Base-by-base conservation (phyloP, 2,888 invertebrate species). In the Cloeon dipterum region DNA sequence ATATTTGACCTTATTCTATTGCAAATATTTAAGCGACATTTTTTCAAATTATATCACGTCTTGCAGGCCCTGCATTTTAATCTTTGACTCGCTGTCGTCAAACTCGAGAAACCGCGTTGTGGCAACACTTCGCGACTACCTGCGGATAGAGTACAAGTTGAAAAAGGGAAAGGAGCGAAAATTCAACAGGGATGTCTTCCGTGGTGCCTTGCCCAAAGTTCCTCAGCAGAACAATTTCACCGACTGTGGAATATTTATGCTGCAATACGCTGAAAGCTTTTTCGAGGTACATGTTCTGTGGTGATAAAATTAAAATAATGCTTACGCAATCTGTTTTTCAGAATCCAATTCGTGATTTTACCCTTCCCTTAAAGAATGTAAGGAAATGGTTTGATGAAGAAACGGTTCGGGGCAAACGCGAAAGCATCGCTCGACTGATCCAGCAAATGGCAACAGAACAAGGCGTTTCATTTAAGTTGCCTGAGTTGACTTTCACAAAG, bases 151-250 rank as follows among this genome's bases (percentile, higher is more conserved):
- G 63, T 74, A 79, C 55, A 70, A 74, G 52, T 69, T 72, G 2
- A 82, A 81, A 62, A 56, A 68, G 39, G 66, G 66, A n/a, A 56
- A 57, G 34, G 68, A 65, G 45, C 70, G 73, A 50, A 55, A 68
- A 35, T 89, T 82, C 53, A 75, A 73, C 44, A 85, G 79, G 53
- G 73, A 77, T 47, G 76, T 74, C 32, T 81, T 93, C 48, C 78
- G 78, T 50, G 91, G 89, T 4, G 72, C 74, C 44, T 74, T 74
- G 49, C 85, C 86, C 1, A 82, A 81, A 61, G 85, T 89, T 43
- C 96, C 96, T n/a, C 91, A 94, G 53, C 98, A 98, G 59, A 82
- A 76, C 45, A 98, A 98, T 62, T 89, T 78, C 52, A 85, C 82
- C 26, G 98, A 98, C 56, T 98, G 98, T 59, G 98, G 98, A 1